Conservation (phyloP, 2,797 vertebrate species). For the Acanthurus lineatus region DNA sequence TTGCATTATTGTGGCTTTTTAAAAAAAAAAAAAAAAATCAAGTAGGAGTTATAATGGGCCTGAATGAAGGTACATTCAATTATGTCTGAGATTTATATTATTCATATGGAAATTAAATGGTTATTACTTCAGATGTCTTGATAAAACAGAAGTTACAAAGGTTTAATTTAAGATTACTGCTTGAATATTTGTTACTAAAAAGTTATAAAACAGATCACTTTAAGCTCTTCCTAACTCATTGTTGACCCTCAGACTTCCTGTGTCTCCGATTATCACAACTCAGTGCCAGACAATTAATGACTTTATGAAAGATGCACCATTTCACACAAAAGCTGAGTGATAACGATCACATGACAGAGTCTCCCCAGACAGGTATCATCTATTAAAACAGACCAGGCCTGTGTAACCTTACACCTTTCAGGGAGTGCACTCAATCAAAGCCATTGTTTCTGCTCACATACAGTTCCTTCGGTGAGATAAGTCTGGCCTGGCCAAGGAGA, state of each 20-base stretch:
- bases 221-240: not conserved
- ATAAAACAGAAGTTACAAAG: no score
- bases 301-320: conserved; percentile 72
- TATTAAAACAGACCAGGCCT: conserved; percentile 78
- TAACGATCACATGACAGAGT: conserved; percentile 74
- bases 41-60: conserved; percentile 43
- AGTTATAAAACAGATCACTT: not conserved
- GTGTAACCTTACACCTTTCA: conserved; percentile 85
- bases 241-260: not conserved
- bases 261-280: conserved; percentile 64
- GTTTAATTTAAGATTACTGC: not conserved
- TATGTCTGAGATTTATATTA: conserved; percentile 46
- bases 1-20: conserved; percentile 71
- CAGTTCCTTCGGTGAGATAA: conserved; percentile 88
- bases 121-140: no score
- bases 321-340: conserved; percentile 65
- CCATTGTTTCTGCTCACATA: conserved; percentile 89
- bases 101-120: conserved; percentile 59
- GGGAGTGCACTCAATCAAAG: conserved; percentile 88
- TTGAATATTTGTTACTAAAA: not conserved
- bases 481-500: conserved; percentile 79
- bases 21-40: conserved; percentile 29
- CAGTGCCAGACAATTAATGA: conserved; percentile 65
- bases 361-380: conserved; percentile 79
- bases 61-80: conserved; percentile 57